Evolutionary conservation across 2,797 vertebrate species (phyloP).

Genomic region (Phoeniculus purpureus): DNA sequence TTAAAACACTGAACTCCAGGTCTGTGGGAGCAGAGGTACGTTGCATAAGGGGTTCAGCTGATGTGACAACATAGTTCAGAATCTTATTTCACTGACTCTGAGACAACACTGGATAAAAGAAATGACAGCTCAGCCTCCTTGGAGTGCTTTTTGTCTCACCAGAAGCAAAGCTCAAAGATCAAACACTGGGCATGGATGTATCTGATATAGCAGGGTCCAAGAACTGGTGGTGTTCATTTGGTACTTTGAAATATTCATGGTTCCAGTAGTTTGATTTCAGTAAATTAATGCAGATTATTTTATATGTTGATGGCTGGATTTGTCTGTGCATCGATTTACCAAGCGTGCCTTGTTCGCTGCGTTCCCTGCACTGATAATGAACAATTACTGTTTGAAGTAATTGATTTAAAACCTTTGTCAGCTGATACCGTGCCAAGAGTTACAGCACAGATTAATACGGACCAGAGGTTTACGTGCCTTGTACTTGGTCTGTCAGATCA

Average conservation of each 20-base stretch:
- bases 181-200: not conserved
- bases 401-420: constrained; percentile 44
- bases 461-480: constrained; percentile 16
- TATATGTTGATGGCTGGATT: not conserved
- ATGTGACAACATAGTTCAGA: not conserved
- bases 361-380: constrained; percentile 24
- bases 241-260: not conserved
- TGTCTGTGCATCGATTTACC: not conserved
- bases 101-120: not conserved
- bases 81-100: not conserved
- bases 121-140: not conserved
- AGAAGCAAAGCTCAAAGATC: not conserved
- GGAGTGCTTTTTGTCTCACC: not conserved
- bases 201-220: not conserved
- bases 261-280: not conserved
- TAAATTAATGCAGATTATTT: not conserved
- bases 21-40: not conserved
- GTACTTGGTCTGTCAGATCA: constrained; percentile 14
- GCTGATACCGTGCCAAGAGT: constrained; percentile 24
- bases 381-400: constrained; percentile 34
- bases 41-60: not conserved
- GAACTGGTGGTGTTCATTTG: not conserved
- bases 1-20: constrained; percentile 8
- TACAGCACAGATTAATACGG: not conserved
- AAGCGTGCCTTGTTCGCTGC: constrained; percentile 10